Percentiles rank a stretch among this genome's conserved stretches.
Evolutionary conservation across 2,888 invertebrate species (phyloP).

Genomic region (Napeogenes inachia): DNA sequence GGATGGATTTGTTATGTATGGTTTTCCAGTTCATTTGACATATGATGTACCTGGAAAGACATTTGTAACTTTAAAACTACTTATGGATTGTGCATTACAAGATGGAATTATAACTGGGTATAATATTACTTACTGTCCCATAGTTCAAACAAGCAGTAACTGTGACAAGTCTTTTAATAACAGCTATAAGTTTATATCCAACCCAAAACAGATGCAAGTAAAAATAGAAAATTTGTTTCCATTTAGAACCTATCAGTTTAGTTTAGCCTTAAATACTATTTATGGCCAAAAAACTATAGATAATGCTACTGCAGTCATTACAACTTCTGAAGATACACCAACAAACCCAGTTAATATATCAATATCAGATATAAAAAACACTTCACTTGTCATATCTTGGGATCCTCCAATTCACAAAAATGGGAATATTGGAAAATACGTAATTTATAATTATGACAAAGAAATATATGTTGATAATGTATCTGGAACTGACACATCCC

Average conservation of each 20-base stretch:
- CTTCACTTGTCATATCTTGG: slow-evolving; percentile 82
- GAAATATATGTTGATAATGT: slow-evolving; percentile 44
- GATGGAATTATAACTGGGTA: slow-evolving; percentile 83
- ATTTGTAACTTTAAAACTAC: slow-evolving; percentile 81
- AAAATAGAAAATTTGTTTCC: slow-evolving; percentile 82
- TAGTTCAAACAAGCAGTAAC: slow-evolving; percentile 67
- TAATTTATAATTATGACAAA: slow-evolving; percentile 70
- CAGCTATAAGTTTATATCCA: slow-evolving; percentile 53
- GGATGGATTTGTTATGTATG: slow-evolving; percentile 74
- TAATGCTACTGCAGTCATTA: slow-evolving; percentile 78
- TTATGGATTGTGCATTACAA: slow-evolving; percentile 84
- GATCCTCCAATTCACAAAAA: slow-evolving; percentile 83
- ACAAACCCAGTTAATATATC: slow-evolving; percentile 77
- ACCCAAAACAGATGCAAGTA: slow-evolving; percentile 72
- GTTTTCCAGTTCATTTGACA: slow-evolving; percentile 60
- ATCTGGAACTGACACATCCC: slow-evolving; percentile 45
- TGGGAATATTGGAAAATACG: slow-evolving; percentile 84
- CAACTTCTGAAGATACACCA: slow-evolving; percentile 83
- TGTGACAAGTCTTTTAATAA: slow-evolving; percentile 73
- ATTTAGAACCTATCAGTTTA: slow-evolving; percentile 85
- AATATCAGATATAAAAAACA: slow-evolving; percentile 78
- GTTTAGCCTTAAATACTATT: slow-evolving; percentile 78
- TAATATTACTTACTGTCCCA: slow-evolving; percentile 85
- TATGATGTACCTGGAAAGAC: slow-evolving; percentile 60
- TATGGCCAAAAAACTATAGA: slow-evolving; percentile 61